A percentile compares a stretch with the other conserved stretches of the same genome.
Evolutionary conservation across 1,140 invertebrate genomes (phyloP).

Genomic region (Streblospio benedicti): DNA sequence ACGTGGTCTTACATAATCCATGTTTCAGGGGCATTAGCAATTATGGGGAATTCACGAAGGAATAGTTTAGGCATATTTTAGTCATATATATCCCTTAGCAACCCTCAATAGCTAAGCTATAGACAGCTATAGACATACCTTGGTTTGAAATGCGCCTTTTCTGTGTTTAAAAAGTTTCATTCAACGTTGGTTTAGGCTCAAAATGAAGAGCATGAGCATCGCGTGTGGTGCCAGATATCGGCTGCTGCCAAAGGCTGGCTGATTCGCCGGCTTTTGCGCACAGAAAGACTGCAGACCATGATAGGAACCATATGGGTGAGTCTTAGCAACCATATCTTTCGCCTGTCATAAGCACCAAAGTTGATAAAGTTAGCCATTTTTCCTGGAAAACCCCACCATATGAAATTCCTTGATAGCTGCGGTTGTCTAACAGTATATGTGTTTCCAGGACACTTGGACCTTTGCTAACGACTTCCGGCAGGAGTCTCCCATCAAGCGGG

Average conservation of each 20-base stretch:
- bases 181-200: no score
- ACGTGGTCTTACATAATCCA: no score
- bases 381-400: not conserved
- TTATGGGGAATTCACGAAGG: no score
- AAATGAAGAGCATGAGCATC: no score
- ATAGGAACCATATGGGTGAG: constrained; percentile 62
- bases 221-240: no score
- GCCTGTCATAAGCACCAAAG: not conserved
- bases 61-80: no score
- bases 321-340: not conserved
- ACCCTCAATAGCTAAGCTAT: no score
- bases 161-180: no score
- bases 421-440: not conserved
- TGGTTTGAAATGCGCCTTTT: no score
- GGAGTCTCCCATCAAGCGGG: constrained; percentile 39
- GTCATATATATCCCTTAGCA: no score
- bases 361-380: not conserved
- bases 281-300: constrained; percentile 67
- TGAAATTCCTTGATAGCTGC: not conserved
- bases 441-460: constrained; percentile 36
- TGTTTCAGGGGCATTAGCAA: no score
- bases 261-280: constrained; percentile 65
- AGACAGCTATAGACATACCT: no score
- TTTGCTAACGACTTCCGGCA: constrained; percentile 40
- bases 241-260: constrained; percentile 71